Evolutionary conservation across 2,113 vertebrate species (phyloP).

Genomic region (Epinephelus fuscoguttatus): DNA sequence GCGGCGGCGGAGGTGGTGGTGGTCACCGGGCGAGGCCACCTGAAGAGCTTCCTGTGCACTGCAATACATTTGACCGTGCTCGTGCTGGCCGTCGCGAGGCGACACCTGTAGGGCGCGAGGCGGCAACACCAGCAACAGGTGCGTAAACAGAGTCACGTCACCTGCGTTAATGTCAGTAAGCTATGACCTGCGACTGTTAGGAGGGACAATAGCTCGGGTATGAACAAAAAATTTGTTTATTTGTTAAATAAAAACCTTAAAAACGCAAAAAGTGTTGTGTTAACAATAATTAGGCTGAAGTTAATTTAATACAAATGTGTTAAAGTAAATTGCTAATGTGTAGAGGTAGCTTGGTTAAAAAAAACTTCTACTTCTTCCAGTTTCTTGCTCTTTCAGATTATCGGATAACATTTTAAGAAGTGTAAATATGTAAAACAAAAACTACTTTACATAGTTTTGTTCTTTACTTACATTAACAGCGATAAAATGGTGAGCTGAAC

Average conservation of each 20-base stretch:
- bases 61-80: constrained; percentile 83
- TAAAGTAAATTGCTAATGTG: neutral
- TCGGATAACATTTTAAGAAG: too few relatives aligned
- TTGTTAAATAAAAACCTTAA: too few relatives aligned
- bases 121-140: constrained; percentile 84
- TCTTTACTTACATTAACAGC: too few relatives aligned
- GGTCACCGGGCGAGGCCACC: constrained; percentile 30
- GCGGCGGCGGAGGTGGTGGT: constrained; percentile 17
- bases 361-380: neutral
- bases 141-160: constrained; percentile 30
- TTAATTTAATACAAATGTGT: neutral
- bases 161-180: neutral
- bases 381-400: neutral
- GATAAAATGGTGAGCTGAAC: too few relatives aligned
- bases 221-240: neutral
- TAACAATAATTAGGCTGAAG: too few relatives aligned
- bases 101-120: constrained; percentile 84
- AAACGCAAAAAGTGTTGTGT: neutral
- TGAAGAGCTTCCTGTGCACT: constrained; percentile 78
- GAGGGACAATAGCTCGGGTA: neutral
- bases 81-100: constrained; percentile 83
- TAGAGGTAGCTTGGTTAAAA: too few relatives aligned
- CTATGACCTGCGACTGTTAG: neutral
- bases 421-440: too few relatives aligned
- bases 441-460: too few relatives aligned